Evolutionary conservation across 64 coral and sea anemone genomes (phyloP).

Genomic region (Cladopsammia gracilis): DNA sequence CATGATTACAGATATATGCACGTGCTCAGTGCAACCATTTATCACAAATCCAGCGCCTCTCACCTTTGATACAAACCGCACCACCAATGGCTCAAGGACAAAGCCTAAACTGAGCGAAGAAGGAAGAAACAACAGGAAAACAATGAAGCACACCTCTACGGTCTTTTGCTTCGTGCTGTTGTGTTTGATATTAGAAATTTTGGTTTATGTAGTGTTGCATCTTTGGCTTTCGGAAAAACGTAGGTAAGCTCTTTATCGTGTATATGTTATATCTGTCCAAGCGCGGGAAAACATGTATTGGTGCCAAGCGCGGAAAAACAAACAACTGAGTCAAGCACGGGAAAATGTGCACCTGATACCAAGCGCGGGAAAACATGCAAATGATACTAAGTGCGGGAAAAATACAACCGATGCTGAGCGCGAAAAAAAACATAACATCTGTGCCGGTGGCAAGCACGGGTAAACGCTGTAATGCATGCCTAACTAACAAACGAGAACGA

Average conservation of each 20-base stretch:
- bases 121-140: neutral
- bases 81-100: neutral
- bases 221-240: neutral
- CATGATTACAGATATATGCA: neutral
- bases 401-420: too few species aligned
- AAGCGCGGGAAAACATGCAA: too few species aligned
- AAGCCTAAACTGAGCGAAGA: neutral
- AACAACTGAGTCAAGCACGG: too few species aligned
- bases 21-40: neutral
- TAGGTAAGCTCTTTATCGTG: neutral
- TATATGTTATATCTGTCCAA: neutral
- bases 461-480: too few species aligned
- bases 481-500: too few species aligned
- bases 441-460: too few species aligned
- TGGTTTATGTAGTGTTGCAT: neutral
- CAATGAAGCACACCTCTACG: neutral
- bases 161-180: conserved; percentile 2
- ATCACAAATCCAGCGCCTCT: too few species aligned
- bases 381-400: too few species aligned
- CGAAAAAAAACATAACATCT: too few species aligned
- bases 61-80: too few species aligned
- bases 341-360: too few species aligned
- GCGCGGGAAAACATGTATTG: neutral
- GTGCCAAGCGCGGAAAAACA: too few species aligned
- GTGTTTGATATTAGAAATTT: conserved; percentile 1